Conservation (phyloP, 1,140 invertebrate species). For the Drosophila pseudoobscura region DNA sequence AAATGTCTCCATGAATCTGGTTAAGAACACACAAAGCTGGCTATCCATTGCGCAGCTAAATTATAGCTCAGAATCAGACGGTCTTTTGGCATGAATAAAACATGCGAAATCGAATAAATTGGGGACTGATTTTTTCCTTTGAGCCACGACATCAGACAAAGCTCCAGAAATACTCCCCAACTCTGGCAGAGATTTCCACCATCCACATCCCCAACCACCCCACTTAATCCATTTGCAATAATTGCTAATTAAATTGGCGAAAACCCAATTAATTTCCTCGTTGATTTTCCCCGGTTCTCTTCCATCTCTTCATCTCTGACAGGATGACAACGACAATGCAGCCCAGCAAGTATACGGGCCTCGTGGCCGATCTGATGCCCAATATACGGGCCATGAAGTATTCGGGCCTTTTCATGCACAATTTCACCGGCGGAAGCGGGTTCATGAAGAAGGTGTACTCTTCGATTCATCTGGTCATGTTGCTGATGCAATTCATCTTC, state of each 20-base stretch:
- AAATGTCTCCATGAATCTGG: too few relatives aligned
- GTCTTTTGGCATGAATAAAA: slow-evolving; percentile 30
- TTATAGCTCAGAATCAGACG: too few relatives aligned
- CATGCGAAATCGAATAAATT: slow-evolving; percentile 25
- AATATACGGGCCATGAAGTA: slow-evolving; percentile 91
- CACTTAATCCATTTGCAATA: slow-evolving; percentile 8
- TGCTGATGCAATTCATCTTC: slow-evolving; percentile 87
- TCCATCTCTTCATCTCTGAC: neutral
- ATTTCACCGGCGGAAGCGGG: slow-evolving; percentile 87
- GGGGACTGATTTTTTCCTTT: slow-evolving; percentile 9
- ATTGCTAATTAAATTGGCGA: slow-evolving; percentile 29
- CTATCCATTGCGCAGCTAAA: too few relatives aligned
- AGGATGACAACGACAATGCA: slow-evolving; percentile 70
- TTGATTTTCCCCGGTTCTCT: slow-evolving; percentile 6
- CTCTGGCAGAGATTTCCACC: slow-evolving; percentile 1
- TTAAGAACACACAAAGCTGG: too few relatives aligned
- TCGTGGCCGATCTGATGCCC: slow-evolving; percentile 92
- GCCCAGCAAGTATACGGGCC: slow-evolving; percentile 84
- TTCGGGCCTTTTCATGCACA: slow-evolving; percentile 90
- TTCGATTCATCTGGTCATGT: slow-evolving; percentile 86
- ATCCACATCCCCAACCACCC: neutral
- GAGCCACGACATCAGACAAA: neutral
- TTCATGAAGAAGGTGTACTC: slow-evolving; percentile 86
- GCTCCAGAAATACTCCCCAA: neutral
- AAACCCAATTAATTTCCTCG: slow-evolving; percentile 30